Conservation (phyloP, 2,888 invertebrate species). For the Limenitis camilla region DNA sequence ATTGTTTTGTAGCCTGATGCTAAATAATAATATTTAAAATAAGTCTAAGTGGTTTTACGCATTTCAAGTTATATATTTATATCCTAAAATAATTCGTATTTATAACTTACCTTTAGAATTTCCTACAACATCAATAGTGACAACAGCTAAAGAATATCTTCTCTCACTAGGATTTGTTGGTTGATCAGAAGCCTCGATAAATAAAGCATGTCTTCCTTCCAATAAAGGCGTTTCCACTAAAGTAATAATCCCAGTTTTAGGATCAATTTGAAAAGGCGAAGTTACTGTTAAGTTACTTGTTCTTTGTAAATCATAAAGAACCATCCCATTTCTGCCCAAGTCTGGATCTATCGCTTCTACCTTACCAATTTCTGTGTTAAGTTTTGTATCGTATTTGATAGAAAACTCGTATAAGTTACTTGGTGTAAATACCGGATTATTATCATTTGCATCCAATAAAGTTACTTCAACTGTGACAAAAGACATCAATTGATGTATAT, state of each 20-base stretch:
- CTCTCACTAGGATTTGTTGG: conserved; percentile 89
- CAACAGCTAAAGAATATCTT: conserved; percentile 87
- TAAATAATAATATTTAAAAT: too few species aligned
- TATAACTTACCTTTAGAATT: conserved; percentile 55
- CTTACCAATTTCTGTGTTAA: conserved; percentile 84
- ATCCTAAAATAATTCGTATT: too few species aligned
- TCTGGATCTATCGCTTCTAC: conserved; percentile 90
- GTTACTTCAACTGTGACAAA: conserved; percentile 86
- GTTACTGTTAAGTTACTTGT: conserved; percentile 77
- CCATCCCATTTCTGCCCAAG: conserved; percentile 80
- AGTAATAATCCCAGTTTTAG: conserved; percentile 79
- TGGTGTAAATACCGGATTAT: conserved; percentile 89
- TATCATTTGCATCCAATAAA: conserved; percentile 91
- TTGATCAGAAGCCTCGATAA: conserved; percentile 89
- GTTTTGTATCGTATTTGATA: conserved; percentile 78
- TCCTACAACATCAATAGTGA: conserved; percentile 83
- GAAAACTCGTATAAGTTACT: conserved; percentile 88
- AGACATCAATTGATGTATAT: conserved; percentile 58
- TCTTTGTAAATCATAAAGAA: conserved; percentile 82
- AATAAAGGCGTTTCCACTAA: conserved; percentile 79
- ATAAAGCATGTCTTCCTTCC: conserved; percentile 84
- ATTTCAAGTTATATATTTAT: too few species aligned
- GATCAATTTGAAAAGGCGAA: conserved; percentile 82
- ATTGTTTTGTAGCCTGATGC: too few species aligned
- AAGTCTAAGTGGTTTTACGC: too few species aligned